Evolutionary conservation across 1,140 invertebrate species (phyloP).

Genomic region (Sipha flava): DNA sequence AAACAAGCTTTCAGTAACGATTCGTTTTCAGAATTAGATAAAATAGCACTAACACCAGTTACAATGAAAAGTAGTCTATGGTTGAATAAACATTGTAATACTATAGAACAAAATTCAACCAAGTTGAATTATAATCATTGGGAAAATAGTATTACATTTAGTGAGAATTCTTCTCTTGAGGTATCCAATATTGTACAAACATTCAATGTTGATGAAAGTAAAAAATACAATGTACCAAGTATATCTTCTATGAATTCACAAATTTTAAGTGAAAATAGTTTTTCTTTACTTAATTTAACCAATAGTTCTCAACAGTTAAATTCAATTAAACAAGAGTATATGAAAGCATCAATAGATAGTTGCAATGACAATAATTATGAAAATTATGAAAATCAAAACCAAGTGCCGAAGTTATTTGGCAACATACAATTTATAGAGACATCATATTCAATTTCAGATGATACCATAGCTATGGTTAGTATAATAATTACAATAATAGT

Average conservation of each 20-base stretch:
- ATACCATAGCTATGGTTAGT: neutral
- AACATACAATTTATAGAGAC: neutral
- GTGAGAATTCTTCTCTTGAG: neutral
- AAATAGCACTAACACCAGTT: neutral
- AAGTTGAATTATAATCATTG: neutral
- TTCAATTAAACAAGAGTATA: neutral
- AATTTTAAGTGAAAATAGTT: neutral
- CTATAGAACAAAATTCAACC: neutral
- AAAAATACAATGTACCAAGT: neutral
- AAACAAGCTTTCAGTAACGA: neutral
- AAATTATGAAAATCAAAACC: neutral
- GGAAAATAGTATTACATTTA: neutral
- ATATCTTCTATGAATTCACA: neutral
- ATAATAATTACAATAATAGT: neutral
- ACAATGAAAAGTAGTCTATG: neutral
- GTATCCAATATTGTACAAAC: neutral
- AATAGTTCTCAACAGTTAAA: neutral
- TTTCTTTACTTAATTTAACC: neutral
- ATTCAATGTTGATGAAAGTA: neutral
- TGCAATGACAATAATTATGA: neutral
- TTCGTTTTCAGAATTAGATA: neutral
- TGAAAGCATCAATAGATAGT: neutral
- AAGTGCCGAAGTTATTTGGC: neutral
- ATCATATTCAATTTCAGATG: neutral
- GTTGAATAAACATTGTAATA: no score